Evolutionary conservation across 2,113 vertebrate species (phyloP).

Genomic region (Zonotrichia leucophrys): DNA sequence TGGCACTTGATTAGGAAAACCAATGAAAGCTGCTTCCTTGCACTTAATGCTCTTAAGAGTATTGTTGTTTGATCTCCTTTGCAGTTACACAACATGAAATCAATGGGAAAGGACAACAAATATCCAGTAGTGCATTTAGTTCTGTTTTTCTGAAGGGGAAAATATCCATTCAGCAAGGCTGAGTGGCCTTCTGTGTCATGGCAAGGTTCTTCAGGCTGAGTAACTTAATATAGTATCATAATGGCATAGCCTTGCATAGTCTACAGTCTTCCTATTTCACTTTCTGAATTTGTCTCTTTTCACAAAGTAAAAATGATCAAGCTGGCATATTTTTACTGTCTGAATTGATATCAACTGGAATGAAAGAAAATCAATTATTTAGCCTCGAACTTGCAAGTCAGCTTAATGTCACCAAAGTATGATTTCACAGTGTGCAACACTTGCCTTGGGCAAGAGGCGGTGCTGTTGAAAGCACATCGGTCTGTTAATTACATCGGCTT

Average conservation of each 20-base stretch:
- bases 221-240: background rate
- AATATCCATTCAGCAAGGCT: background rate
- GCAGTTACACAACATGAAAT: conserved; percentile 49
- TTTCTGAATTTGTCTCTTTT: background rate
- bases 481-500: background rate
- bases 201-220: background rate
- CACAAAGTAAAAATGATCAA: background rate
- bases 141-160: background rate
- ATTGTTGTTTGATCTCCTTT: conserved; percentile 45
- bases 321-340: background rate
- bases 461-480: background rate
- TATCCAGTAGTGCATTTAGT: background rate
- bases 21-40: conserved; percentile 45
- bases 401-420: background rate
- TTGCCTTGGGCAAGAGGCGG: background rate
- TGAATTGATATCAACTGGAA: background rate
- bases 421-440: background rate
- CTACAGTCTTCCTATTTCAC: background rate
- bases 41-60: conserved; percentile 47
- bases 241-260: background rate
- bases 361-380: background rate
- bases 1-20: conserved; percentile 2
- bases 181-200: background rate
- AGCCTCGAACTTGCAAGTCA: background rate
- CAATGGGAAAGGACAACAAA: conserved; percentile 17